These are phyloP conservation scores for Laspeyria flexula DNA, from an alignment of 2,888 invertebrate genomes.

Conservation along the genomic window DNA sequence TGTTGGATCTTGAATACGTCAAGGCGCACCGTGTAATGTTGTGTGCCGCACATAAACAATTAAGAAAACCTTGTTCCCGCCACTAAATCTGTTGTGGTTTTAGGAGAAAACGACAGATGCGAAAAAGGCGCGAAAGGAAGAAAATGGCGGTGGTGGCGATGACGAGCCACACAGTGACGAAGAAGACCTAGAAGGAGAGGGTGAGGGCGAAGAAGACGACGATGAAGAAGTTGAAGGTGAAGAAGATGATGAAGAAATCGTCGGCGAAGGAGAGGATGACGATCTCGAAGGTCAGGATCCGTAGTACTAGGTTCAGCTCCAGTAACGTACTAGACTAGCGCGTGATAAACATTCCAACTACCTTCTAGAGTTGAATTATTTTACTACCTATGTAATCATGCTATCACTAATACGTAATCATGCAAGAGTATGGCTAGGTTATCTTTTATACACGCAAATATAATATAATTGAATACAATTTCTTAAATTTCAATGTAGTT, in stretches of 20 bases:
- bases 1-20: slow-evolving; percentile 58
- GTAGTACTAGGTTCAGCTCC: slow-evolving; percentile 14
- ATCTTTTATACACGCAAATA: slow-evolving; percentile 23
- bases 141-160: slow-evolving; percentile 89
- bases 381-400: slow-evolving; percentile 19
- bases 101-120: slow-evolving; percentile 91
- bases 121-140: slow-evolving; percentile 93
- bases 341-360: slow-evolving; percentile 7
- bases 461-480: slow-evolving; percentile 1
- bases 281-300: slow-evolving; percentile 86
- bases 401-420: slow-evolving; percentile 8
- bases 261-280: slow-evolving; percentile 88
- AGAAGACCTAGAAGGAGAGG: slow-evolving; percentile 88
- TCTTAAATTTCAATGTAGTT: not conserved
- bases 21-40: slow-evolving; percentile 42
- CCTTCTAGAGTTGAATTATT: slow-evolving; percentile 11
- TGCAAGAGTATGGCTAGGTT: slow-evolving; percentile 19
- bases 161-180: slow-evolving; percentile 88
- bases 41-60: slow-evolving; percentile 50
- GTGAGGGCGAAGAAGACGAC: slow-evolving; percentile 86
- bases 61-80: slow-evolving; percentile 23
- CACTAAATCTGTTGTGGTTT: slow-evolving; percentile 37
- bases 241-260: slow-evolving; percentile 87
- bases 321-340: not conserved
- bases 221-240: slow-evolving; percentile 88